phyloP scores from a whole-genome alignment of 2,888 invertebrate species.

The Periphyllus acericola region DNA sequence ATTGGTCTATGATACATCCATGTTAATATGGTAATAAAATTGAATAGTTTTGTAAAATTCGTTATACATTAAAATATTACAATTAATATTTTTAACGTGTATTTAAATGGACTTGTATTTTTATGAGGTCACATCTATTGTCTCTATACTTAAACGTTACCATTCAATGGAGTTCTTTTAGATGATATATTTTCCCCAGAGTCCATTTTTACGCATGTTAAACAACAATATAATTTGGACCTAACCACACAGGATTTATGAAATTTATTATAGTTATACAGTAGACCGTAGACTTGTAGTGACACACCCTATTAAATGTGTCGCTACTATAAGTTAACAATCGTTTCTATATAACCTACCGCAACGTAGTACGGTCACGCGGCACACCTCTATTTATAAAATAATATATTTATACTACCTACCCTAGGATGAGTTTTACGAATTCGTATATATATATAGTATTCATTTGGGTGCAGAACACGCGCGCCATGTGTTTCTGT shows the following conservation, averaged over 20 bases:
- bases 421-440: constrained; percentile 2
- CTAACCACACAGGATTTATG: neutral
- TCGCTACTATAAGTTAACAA: constrained; percentile 29
- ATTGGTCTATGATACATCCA: too few relatives aligned
- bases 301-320: constrained; percentile 30
- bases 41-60: too few relatives aligned
- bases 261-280: neutral
- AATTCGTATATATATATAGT: neutral
- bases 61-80: too few relatives aligned
- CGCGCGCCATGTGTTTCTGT: constrained; percentile 35
- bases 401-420: constrained; percentile 20
- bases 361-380: constrained; percentile 34
- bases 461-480: constrained; percentile 3
- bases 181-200: too few relatives aligned
- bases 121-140: too few relatives aligned
- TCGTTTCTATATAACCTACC: constrained; percentile 53
- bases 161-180: too few relatives aligned
- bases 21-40: too few relatives aligned
- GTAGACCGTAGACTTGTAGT: neutral
- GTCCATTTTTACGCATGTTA: too few relatives aligned
- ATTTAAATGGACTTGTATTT: too few relatives aligned
- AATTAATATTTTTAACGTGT: too few relatives aligned
- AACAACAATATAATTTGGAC: too few relatives aligned
- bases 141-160: too few relatives aligned
- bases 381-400: constrained; percentile 54